Percentiles rank a stretch among this genome's conserved stretches.
Evolutionary conservation across 2,888 invertebrate species (phyloP).

Genomic region (Chrysolina oricalcia): DNA sequence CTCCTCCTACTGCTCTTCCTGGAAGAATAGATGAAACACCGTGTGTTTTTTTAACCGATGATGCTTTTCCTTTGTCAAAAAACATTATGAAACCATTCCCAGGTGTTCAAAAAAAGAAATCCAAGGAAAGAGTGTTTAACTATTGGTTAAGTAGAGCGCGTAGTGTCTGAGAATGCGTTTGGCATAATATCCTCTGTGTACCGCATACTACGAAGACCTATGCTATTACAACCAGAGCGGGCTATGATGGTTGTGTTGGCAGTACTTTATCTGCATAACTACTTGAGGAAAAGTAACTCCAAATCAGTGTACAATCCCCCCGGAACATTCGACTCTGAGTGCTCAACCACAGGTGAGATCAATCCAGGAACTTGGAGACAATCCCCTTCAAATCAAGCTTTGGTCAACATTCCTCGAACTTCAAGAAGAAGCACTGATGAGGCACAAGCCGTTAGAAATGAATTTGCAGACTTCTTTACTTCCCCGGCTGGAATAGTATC

Average conservation of each 20-base stretch:
- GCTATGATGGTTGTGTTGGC: neutral
- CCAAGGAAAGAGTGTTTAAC: slow-evolving; percentile 28
- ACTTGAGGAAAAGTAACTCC: slow-evolving; percentile 2
- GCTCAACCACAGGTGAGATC: slow-evolving; percentile 31
- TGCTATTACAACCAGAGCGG: slow-evolving; percentile 3
- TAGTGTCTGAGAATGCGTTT: slow-evolving; percentile 36
- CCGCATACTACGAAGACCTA: neutral
- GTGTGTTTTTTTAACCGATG: slow-evolving; percentile 33
- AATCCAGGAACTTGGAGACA: slow-evolving; percentile 31
- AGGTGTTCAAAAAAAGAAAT: slow-evolving; percentile 22
- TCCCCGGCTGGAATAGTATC: too few relatives aligned
- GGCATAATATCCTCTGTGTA: slow-evolving; percentile 16
- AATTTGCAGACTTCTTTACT: too few relatives aligned
- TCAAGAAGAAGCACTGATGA: slow-evolving; percentile 28
- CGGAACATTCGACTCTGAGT: slow-evolving; percentile 29
- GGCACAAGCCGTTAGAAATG: slow-evolving; percentile 29
- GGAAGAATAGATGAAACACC: slow-evolving; percentile 18
- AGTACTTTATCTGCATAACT: slow-evolving; percentile 16
- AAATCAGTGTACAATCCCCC: slow-evolving; percentile 22
- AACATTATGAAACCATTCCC: slow-evolving; percentile 33
- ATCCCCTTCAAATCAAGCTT: slow-evolving; percentile 18
- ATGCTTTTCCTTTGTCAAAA: slow-evolving; percentile 23
- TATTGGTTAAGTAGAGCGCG: slow-evolving; percentile 19
- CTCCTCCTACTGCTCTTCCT: slow-evolving; percentile 14
- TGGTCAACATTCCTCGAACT: slow-evolving; percentile 19